Conservation (phyloP, 2,797 vertebrate genomes). For the Nyctibius grandis region DNA sequence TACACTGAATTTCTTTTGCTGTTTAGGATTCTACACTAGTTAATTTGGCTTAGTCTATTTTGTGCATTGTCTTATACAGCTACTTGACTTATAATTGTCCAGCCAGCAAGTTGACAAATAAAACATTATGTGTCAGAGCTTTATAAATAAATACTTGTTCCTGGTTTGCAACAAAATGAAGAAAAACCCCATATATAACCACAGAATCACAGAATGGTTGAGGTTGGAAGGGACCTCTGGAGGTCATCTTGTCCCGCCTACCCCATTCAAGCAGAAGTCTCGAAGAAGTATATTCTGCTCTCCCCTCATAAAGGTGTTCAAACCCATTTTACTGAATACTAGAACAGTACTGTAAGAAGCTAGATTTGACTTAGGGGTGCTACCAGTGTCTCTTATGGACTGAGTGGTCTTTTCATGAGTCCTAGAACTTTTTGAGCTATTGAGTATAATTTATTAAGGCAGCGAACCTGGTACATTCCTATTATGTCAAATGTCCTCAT, state of each 20-base stretch:
- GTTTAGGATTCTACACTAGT: not conserved
- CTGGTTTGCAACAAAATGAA: not conserved
- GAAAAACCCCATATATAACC: not conserved
- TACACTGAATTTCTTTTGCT: not conserved
- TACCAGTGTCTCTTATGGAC: not conserved
- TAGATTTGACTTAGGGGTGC: not conserved
- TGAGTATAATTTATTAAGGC: not conserved
- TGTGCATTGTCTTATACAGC: not conserved
- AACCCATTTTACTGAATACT: not conserved
- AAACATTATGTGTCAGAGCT: not conserved
- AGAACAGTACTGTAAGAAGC: not conserved
- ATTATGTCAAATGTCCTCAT: not conserved
- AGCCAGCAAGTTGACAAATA: not conserved
- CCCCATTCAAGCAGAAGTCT: not conserved
- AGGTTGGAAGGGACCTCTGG: not conserved
- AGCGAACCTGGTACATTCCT: not conserved
- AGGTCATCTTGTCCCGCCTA: not conserved
- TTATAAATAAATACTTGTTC: not conserved
- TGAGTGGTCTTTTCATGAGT: not conserved
- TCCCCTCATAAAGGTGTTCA: not conserved
- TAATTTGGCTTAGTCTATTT: not conserved
- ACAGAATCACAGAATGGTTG: not conserved
- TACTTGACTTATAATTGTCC: not conserved
- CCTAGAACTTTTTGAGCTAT: not conserved
- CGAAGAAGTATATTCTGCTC: not conserved